Base-by-base conservation (phyloP, 2,888 invertebrate species). In the Epiperipatus broadwayi region DNA sequence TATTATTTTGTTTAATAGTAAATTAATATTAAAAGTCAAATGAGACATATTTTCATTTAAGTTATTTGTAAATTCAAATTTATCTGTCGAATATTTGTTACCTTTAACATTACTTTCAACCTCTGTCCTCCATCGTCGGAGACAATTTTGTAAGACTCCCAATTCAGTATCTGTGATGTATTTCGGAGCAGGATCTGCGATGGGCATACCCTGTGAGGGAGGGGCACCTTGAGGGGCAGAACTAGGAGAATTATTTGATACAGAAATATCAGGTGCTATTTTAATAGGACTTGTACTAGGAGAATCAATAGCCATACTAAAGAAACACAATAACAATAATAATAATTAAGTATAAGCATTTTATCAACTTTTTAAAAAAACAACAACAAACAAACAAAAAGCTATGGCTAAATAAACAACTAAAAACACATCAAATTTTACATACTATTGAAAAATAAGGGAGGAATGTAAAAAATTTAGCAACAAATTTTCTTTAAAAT, bases 91-190 rank as follows among this genome's bases (percentile, higher is more conserved):
- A n/a, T n/a, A n/a, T n/a, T n/a, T n/a, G n/a, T 40, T 40, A 58
- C 58, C 56, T 51, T 52, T 50, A 14, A 62, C 59, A 44, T 59
- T 57, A 37, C 43, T 46, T 43, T 59, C 57, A 20, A 61, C 58
- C 43, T 61, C 60, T 21, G 52, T 52, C 41, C 58, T 47, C 62
- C 62, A 63, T 18, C 61, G 49, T 35, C 47, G 48, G 21, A 62
- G 47, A 47, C 61, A 61, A 16, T 49, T 46, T 42, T 57, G 57
- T 8, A 60, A 47, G n/a, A 58, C 55, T 18, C 47, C 40, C 21
- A 60, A 49, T 44, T 60, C 60, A 2, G 48, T 42, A 3, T 51
- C 52, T 4, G 52, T 50, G 7, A 59, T 53, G 41, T 55, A 49
- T 21, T 50, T 48, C 2, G 60, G 60, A 16, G 50, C 46, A 5